Percentiles rank a stretch among this genome's conserved stretches.
Evolutionary conservation across 2,113 vertebrate genomes (phyloP).

Genomic region (Stercorarius parasiticus): DNA sequence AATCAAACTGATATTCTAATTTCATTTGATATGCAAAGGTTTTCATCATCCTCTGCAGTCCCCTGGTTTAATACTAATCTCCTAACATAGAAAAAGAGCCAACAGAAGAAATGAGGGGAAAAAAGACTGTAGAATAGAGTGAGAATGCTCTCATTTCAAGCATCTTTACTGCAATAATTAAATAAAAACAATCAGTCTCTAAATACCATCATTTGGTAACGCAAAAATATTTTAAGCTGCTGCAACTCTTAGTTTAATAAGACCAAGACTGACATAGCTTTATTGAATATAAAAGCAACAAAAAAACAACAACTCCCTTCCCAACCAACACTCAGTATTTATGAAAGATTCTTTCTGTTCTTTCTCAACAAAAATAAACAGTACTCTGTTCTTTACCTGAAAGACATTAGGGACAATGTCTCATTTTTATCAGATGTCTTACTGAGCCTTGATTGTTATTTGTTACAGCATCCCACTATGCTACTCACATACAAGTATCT

Average conservation of each 20-base stretch:
- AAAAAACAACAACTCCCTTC: not conserved
- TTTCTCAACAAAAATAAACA: not conserved
- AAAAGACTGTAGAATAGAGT: not conserved
- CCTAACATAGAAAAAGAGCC: not conserved
- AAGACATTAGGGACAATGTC: not conserved
- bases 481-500: not conserved
- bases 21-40: conserved; percentile 43
- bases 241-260: not conserved
- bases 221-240: not conserved
- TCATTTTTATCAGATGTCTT: not conserved
- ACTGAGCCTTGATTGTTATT: not conserved
- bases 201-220: not conserved
- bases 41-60: not conserved
- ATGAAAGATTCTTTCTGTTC: not conserved
- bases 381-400: not conserved
- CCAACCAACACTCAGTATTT: not conserved
- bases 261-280: not conserved
- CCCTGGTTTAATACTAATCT: not conserved
- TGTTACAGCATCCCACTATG: not conserved
- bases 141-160: not conserved
- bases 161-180: not conserved
- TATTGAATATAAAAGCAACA: not conserved
- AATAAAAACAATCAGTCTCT: not conserved
- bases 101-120: not conserved
- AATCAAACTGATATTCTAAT: conserved; percentile 48